Conservation (phyloP, 1,140 invertebrate genomes). For the Drosophila asahinai region DNA sequence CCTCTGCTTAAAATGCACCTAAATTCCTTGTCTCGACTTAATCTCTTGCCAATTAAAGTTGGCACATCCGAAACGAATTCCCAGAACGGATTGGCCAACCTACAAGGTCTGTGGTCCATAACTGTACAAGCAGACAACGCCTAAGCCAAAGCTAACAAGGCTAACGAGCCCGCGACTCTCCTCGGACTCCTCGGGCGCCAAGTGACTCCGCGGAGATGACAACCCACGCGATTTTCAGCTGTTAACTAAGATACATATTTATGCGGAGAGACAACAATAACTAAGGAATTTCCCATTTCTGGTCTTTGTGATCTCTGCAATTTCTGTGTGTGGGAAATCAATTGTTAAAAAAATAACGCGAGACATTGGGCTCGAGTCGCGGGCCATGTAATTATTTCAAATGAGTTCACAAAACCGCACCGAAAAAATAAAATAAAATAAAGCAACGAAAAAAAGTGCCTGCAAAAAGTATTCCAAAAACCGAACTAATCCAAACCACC, state of each 20-base stretch:
- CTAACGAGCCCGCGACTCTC: slow-evolving; percentile 29
- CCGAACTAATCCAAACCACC: slow-evolving; percentile 46
- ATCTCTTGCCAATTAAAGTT: slow-evolving; percentile 39
- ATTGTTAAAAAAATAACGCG: slow-evolving; percentile 57
- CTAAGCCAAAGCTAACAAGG: slow-evolving; percentile 47
- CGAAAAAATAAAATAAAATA: slow-evolving; percentile 28
- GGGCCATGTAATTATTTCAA: slow-evolving; percentile 69
- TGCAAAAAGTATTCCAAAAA: slow-evolving; percentile 12
- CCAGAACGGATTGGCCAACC: slow-evolving; percentile 46
- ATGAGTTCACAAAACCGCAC: slow-evolving; percentile 69
- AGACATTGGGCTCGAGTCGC: slow-evolving; percentile 42
- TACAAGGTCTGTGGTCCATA: slow-evolving; percentile 29
- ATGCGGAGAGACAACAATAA: slow-evolving; percentile 54
- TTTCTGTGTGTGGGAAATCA: slow-evolving; percentile 72
- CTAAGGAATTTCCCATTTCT: slow-evolving; percentile 77
- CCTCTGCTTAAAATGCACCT: slow-evolving; percentile 12
- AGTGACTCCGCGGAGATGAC: slow-evolving; percentile 7
- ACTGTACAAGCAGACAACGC: slow-evolving; percentile 39
- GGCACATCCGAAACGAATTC: slow-evolving; percentile 34
- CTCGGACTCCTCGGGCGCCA: slow-evolving; percentile 16
- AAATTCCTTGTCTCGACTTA: slow-evolving; percentile 6
- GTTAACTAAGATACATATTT: slow-evolving; percentile 70
- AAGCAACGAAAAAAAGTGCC: slow-evolving; percentile 4
- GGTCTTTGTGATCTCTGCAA: slow-evolving; percentile 65
- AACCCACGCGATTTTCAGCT: slow-evolving; percentile 52